Base-by-base conservation (phyloP, 2,113 vertebrate species). In the Tiliqua scincoides region DNA sequence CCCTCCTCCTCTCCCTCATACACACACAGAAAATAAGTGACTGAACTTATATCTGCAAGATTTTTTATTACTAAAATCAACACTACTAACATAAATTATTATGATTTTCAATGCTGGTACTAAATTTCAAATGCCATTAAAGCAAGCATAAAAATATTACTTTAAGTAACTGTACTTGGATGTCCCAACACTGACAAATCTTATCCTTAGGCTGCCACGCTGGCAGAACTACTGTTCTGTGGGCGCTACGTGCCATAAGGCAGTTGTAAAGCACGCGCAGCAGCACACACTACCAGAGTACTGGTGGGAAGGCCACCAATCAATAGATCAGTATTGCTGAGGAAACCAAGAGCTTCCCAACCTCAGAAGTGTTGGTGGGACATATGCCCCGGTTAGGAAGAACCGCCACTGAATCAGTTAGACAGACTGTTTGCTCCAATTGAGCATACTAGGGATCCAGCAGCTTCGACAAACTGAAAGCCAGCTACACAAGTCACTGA, bases 61-160 rank as follows among this genome's bases (percentile, higher is more conserved):
- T 90, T 52, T 87, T 77, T 73, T 89, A 78, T 61, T 89, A 77
- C 85, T 67, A 92, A 67, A 70, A 43, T 82, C 6, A 6, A 82
- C 12, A 54, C 2, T 20, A 52, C n/a, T 62, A 79, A 37, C 8
- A 18, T 40, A 79, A 32, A 37, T 14, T 83, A 72, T 72, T 20
- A n/a, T n/a, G 48, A 74, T 43, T 70, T 57, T 71, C 12, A 37
- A 70, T 25, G 15, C 30, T 71, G 37, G 25, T 57, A 27, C 27
- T 62, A 62, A 40, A 43, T 43, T 72, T 72, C 23, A 83, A 12
- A 21, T 30, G 25, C 2, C 17, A 43, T 43, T 18, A 54, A 30
- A 17, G 4, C 23, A 48, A 73, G 30, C 57, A 83, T 23, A 32
- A 52, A 52, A n/a, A 48, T 48, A 74, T 21, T 57, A 48, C 70